Conservation (phyloP, 2,888 invertebrate species). For the Pedicia rivosa region DNA sequence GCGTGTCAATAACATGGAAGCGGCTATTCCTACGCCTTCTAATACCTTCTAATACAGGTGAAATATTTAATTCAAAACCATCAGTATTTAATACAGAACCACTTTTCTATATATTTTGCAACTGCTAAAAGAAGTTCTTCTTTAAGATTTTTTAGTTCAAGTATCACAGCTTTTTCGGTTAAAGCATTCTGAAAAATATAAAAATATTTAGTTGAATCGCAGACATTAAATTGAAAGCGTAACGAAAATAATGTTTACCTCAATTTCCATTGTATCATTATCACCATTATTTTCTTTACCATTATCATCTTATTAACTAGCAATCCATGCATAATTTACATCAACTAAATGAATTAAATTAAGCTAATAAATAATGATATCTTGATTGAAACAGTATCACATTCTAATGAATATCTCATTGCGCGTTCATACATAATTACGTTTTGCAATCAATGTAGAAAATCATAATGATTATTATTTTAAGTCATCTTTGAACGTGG, state of each 20-base stretch:
- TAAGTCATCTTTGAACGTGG: constrained; percentile 63
- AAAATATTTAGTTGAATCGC: no score
- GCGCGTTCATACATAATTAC: constrained; percentile 86
- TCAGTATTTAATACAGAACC: constrained; percentile 33
- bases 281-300: constrained; percentile 12
- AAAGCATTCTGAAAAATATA: constrained; percentile 14
- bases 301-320: constrained; percentile 39
- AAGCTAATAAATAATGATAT: constrained; percentile 62
- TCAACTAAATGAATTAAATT: constrained; percentile 63
- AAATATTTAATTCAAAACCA: constrained; percentile 38
- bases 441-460: constrained; percentile 74
- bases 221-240: no score
- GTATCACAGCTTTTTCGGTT: constrained; percentile 36
- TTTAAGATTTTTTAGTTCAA: constrained; percentile 48
- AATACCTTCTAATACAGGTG: constrained; percentile 51
- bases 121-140: constrained; percentile 51
- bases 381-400: constrained; percentile 47
- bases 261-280: constrained; percentile 9
- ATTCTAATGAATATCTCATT: constrained; percentile 47
- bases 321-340: constrained; percentile 71
- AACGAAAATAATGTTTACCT: constrained; percentile 8
- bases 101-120: constrained; percentile 35
- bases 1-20: no score
- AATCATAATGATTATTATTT: constrained; percentile 75
- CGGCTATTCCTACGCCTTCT: no score